These are phyloP conservation scores for Aldrovandia affinis DNA, from an alignment of 2,797 vertebrate species.

Conservation along the genomic window DNA sequence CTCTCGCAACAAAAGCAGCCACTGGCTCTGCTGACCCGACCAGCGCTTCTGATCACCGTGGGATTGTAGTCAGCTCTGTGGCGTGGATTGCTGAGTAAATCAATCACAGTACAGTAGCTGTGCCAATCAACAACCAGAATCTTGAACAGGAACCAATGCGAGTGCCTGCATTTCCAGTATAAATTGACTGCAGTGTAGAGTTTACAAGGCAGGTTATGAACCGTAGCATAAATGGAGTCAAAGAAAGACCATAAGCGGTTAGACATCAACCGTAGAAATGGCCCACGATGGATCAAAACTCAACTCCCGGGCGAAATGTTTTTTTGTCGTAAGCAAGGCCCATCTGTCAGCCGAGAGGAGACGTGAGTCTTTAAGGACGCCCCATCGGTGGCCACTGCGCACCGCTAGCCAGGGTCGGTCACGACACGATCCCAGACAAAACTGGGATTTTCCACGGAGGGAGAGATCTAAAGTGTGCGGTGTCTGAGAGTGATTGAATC, in stretches of 20 bases:
- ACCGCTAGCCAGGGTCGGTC: not conserved
- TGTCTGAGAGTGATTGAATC: not conserved
- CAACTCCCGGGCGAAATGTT: not conserved
- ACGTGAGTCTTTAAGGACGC: not conserved
- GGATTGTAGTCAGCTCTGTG: not conserved
- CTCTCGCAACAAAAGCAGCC: not conserved
- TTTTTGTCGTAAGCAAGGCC: not conserved
- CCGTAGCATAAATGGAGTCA: not conserved
- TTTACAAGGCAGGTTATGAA: not conserved
- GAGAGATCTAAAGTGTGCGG: not conserved
- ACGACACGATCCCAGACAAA: not conserved
- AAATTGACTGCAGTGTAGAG: not conserved
- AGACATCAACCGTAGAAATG: not conserved
- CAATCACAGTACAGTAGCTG: not conserved
- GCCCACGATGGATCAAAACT: not conserved
- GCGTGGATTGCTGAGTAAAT: not conserved
- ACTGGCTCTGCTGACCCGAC: not conserved
- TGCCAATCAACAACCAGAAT: not conserved
- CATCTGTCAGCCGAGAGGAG: not conserved
- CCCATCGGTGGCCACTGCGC: not conserved
- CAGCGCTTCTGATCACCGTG: not conserved
- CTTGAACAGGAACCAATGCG: not conserved
- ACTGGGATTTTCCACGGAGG: not conserved
- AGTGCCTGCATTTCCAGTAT: too few species aligned
- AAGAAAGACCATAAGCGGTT: not conserved